Conservation (phyloP, 2,888 invertebrate genomes). For the Troides aeacus region DNA sequence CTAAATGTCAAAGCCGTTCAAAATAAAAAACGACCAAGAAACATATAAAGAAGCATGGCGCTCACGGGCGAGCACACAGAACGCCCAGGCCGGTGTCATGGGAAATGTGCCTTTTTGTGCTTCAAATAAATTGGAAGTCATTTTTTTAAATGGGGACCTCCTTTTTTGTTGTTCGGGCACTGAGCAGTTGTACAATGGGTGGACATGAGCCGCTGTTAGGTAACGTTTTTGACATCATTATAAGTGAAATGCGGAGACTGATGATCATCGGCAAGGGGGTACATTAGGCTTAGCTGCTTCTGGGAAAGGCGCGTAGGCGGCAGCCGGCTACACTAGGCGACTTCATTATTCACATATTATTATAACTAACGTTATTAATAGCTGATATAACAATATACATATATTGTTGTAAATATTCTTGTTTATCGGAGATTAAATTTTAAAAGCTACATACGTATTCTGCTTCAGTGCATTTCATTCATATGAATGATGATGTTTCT, state of each 20-base stretch:
- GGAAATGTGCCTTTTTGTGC: constrained; percentile 72
- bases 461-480: too few relatives aligned
- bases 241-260: constrained; percentile 75
- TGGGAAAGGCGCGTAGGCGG: constrained; percentile 44
- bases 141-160: constrained; percentile 60
- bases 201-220: constrained; percentile 75
- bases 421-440: too few relatives aligned
- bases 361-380: constrained; percentile 26
- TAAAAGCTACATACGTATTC: too few relatives aligned
- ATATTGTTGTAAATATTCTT: neutral
- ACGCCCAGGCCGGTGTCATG: constrained; percentile 72
- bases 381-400: neutral
- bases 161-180: constrained; percentile 63
- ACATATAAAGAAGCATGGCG: constrained; percentile 69
- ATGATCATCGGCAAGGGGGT: constrained; percentile 50
- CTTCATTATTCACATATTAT: constrained; percentile 8
- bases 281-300: constrained; percentile 42
- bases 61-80: constrained; percentile 49
- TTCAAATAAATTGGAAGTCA: constrained; percentile 77
- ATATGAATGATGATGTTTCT: too few relatives aligned
- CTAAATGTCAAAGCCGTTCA: constrained; percentile 72
- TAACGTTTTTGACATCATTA: constrained; percentile 79
- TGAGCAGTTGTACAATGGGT: constrained; percentile 73
- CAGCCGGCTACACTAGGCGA: constrained; percentile 11
- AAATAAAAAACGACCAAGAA: constrained; percentile 68